Evolutionary conservation across 2,888 invertebrate species (phyloP), one percentile per base, ranked within the genome.

Genomic region (Buathra laborator): DNA sequence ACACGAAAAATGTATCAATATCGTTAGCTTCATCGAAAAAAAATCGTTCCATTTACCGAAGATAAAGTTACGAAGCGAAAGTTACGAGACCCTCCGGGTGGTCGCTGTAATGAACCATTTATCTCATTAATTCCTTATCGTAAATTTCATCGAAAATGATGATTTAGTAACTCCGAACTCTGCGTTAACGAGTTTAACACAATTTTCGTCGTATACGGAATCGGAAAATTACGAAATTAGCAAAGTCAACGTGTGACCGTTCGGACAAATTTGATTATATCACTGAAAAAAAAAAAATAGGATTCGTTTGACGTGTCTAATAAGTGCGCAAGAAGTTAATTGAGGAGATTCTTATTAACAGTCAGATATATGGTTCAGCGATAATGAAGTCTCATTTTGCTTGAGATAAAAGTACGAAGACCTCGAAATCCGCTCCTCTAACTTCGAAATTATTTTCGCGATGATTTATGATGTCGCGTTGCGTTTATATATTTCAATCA

Each of bases 291-390:
- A 62, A 46, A 62, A 56, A 83, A 37, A 74, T 51, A 67, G 53
- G 62, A 72, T 86, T 84, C 68, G 75, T 75, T 84, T 76, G 75
- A 66, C 77, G 67, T 29, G 67, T 81, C 66, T 68, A 70, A 79
- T 68, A 70, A 79, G 71, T 86, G 70, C 75, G 71, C 75, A 76
- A 79, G 67, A 67, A 70, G 62, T 37, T 82, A 86, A 86, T 82
- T 79, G 79, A 56, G 64, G 75, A 48, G 81, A 70, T 72, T 80
- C 48, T 78, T 37, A 53, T 66, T 56, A 74, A 82, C 79, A 59
- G 80, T 71, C n/a, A n/a, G 76, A 86, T 68, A 75, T 75, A 70
- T 81, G 75, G 79, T 67, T 46, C 62, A 16, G 75, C 24, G 82
- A 79, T 82, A 81, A 85, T 76, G 85, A 82, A 86, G 79, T 62